A percentile compares a stretch with the other conserved stretches of the same genome.
These are phyloP conservation scores for Ditula angustiorana DNA, from an alignment of 2,888 invertebrate species.

Conservation along the genomic window DNA sequence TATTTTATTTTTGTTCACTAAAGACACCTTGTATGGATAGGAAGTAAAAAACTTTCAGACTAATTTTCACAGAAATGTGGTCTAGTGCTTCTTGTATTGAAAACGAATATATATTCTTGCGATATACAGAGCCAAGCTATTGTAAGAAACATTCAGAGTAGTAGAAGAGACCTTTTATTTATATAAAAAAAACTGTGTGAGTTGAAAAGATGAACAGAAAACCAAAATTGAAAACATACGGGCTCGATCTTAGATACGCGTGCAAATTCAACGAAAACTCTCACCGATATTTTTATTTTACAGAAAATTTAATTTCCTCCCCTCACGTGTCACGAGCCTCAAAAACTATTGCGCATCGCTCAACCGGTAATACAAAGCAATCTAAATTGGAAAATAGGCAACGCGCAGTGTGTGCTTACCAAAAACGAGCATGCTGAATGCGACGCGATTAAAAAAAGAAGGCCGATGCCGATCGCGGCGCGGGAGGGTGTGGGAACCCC, in stretches of 20 bases:
- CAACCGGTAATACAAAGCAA: slow-evolving; percentile 85
- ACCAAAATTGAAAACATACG: background rate
- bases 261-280: background rate
- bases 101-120: too few species aligned
- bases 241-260: slow-evolving; percentile 20
- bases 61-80: too few species aligned
- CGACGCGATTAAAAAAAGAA: slow-evolving; percentile 86
- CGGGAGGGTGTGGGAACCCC: slow-evolving; percentile 69
- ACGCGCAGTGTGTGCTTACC: slow-evolving; percentile 85
- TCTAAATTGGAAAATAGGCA: slow-evolving; percentile 86
- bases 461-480: slow-evolving; percentile 84
- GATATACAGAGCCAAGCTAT: too few species aligned
- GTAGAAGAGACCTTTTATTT: background rate
- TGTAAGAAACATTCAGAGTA: background rate
- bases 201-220: background rate
- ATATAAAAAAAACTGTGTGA: background rate
- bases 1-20: too few species aligned
- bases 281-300: slow-evolving; percentile 29
- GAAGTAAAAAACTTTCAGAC: too few species aligned
- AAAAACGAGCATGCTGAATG: slow-evolving; percentile 82
- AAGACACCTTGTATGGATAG: too few species aligned
- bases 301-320: slow-evolving; percentile 74
- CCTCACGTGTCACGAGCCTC: slow-evolving; percentile 78
- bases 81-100: too few species aligned
- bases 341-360: slow-evolving; percentile 85